Evolutionary conservation across 2,797 vertebrate species (phyloP).

Genomic region (Pangasius mekongensis): DNA sequence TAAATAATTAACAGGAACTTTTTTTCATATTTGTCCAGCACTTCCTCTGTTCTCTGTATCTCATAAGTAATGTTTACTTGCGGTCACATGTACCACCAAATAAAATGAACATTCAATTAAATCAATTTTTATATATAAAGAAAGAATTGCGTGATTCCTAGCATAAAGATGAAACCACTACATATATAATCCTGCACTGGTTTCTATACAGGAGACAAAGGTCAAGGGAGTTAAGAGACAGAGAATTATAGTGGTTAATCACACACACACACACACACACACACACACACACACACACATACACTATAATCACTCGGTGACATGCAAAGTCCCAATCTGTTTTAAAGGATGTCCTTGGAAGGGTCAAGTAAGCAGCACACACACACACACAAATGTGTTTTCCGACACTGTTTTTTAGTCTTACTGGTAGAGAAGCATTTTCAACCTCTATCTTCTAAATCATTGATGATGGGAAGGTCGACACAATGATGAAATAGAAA

Average conservation of each 20-base stretch:
- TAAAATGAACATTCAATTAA: not conserved
- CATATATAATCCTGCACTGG: not conserved
- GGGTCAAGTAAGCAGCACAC: slow-evolving; percentile 31
- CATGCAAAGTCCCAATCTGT: not conserved
- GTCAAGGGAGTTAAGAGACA: not conserved
- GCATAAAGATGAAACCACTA: not conserved
- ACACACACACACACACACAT: not conserved
- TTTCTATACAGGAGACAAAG: not conserved
- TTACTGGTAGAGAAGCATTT: not conserved
- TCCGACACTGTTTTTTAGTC: not conserved
- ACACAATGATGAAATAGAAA: not conserved
- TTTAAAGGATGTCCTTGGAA: slow-evolving; percentile 24
- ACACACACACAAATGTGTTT: not conserved
- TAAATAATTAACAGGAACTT: not conserved
- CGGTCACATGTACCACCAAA: not conserved
- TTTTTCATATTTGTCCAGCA: not conserved
- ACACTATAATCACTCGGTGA: not conserved
- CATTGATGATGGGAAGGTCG: not conserved
- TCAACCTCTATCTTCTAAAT: not conserved
- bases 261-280: not conserved
- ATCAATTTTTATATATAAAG: slow-evolving; percentile 30
- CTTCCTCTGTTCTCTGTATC: slow-evolving; percentile 13
- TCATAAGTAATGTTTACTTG: slow-evolving; percentile 35
- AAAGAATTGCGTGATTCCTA: slow-evolving; percentile 8
- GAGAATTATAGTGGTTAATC: not conserved